phyloP scores from a whole-genome alignment of 2,113 vertebrate species.

The Zapus hudsonius region DNA sequence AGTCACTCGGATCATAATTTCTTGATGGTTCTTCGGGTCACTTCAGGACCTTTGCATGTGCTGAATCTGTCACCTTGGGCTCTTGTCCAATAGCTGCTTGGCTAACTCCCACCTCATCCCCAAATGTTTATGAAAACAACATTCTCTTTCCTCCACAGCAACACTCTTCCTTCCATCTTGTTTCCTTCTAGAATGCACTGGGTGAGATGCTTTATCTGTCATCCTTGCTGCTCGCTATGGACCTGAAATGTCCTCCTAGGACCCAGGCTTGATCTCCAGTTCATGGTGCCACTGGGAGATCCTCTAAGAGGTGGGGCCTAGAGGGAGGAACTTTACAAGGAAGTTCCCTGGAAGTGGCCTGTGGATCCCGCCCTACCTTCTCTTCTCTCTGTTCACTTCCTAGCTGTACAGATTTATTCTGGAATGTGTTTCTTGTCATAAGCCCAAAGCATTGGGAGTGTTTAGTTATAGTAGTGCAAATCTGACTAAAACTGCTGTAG shows the following conservation, averaged over 20 bases:
- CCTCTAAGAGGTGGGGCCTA: not conserved
- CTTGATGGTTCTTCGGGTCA: too few species aligned
- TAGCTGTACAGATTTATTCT: not conserved
- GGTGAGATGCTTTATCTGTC: not conserved
- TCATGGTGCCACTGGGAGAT: not conserved
- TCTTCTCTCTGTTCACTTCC: not conserved
- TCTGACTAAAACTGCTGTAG: not conserved
- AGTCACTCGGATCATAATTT: rapidly evolving
- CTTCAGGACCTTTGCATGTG: not conserved
- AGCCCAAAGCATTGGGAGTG: not conserved
- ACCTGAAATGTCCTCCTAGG: not conserved
- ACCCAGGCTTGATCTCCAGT: not conserved
- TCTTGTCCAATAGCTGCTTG: not conserved
- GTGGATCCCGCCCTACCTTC: not conserved
- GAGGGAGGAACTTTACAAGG: not conserved
- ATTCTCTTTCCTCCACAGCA: not conserved
- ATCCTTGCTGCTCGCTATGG: not conserved
- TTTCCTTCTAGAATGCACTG: not conserved
- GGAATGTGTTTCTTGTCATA: too few species aligned
- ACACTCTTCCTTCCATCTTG: rapidly evolving
- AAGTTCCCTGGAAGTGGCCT: not conserved
- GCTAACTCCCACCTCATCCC: not conserved
- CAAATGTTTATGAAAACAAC: rapidly evolving
- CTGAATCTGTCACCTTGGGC: not conserved
- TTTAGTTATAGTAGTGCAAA: not conserved